phyloP scores from a whole-genome alignment of 2,888 invertebrate genomes.

The Lymantria dispar region DNA sequence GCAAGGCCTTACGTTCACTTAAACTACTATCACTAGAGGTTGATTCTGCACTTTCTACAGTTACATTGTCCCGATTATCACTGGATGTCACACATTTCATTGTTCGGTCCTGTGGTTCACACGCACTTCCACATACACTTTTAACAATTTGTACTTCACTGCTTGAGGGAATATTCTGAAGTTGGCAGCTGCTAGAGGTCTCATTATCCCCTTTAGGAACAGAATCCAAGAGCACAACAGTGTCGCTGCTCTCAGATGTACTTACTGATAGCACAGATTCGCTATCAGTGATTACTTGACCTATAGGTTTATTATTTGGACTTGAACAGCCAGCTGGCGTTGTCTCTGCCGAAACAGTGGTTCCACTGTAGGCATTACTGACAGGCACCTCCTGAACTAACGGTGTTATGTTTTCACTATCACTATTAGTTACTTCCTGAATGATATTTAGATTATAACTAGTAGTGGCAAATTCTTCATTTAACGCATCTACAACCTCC shows the following conservation, averaged over 20 bases:
- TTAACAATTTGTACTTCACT: constrained; percentile 57
- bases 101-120: constrained; percentile 64
- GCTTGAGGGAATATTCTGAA: constrained; percentile 47
- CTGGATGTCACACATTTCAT: constrained; percentile 71
- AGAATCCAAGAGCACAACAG: constrained; percentile 5
- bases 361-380: constrained; percentile 42
- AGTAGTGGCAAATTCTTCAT: constrained; percentile 21
- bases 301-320: constrained; percentile 9
- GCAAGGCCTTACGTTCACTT: constrained; percentile 53
- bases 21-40: constrained; percentile 75
- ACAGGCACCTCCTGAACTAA: constrained; percentile 28
- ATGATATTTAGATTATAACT: constrained; percentile 21
- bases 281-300: constrained; percentile 35
- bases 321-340: constrained; percentile 22
- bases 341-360: constrained; percentile 6
- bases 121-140: constrained; percentile 48
- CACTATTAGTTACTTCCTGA: constrained; percentile 28
- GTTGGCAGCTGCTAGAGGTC: constrained; percentile 16
- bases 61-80: constrained; percentile 70
- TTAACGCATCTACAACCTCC: constrained; percentile 19
- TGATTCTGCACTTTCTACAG: constrained; percentile 74
- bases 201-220: constrained; percentile 22
- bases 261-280: constrained; percentile 39
- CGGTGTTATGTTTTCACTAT: constrained; percentile 10
- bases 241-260: constrained; percentile 23